A percentile compares a stretch with the other conserved stretches of the same genome.
Evolutionary conservation across 2,888 invertebrate species (phyloP).

Genomic region (Oasisia sp.): DNA sequence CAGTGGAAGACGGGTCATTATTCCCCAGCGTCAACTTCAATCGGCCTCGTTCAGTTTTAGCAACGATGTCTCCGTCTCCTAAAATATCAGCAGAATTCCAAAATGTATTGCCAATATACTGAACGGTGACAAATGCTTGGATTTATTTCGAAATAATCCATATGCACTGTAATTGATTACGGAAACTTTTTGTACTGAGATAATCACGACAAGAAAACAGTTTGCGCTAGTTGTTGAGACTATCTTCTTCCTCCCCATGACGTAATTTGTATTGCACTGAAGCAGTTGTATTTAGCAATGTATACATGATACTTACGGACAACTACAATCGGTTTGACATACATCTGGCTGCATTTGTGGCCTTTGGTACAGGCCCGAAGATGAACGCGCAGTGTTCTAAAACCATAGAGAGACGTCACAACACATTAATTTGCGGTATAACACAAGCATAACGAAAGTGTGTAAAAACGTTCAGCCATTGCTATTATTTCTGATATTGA

Average conservation of each 20-base stretch:
- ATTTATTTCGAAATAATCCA: neutral
- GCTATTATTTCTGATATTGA: no score
- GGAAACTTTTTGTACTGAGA: no score
- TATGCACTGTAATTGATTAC: neutral
- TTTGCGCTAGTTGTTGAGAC: no score
- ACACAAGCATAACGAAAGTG: no score
- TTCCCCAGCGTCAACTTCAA: neutral
- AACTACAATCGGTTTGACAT: neutral
- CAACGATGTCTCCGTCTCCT: neutral
- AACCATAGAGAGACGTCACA: neutral
- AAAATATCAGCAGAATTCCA: neutral
- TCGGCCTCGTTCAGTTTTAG: neutral
- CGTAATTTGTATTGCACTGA: no score
- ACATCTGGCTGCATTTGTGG: conserved; percentile 1
- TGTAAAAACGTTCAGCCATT: no score
- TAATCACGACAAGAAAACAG: no score
- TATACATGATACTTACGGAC: neutral
- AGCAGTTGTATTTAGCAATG: neutral
- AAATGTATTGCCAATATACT: neutral
- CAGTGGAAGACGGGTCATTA: neutral
- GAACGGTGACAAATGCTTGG: neutral
- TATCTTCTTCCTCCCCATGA: no score
- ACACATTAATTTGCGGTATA: neutral
- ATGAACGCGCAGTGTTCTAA: neutral
- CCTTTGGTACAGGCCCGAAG: neutral